Percentiles rank a stretch among this genome's conserved stretches.
Conservation (phyloP, 2,113 vertebrate genomes). For the Mesitornis unicolor region DNA sequence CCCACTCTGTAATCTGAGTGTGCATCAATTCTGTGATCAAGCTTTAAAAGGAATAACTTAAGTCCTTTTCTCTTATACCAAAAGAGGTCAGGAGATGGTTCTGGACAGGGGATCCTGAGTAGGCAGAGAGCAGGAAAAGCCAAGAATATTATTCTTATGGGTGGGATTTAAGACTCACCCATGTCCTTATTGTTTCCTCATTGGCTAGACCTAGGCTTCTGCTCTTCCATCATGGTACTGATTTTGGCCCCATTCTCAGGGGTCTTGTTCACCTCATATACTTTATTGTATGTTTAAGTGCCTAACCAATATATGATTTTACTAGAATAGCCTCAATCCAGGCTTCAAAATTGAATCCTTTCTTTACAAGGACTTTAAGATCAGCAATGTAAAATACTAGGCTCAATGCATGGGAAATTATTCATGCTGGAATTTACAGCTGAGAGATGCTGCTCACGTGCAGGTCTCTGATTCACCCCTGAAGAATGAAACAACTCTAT, state of each 20-base stretch:
- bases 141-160: neutral
- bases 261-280: neutral
- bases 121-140: neutral
- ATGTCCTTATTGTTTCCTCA: neutral
- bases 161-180: neutral
- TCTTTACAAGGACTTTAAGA: neutral
- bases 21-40: rapidly evolving
- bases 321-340: neutral
- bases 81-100: neutral
- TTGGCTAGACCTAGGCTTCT: neutral
- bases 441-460: neutral
- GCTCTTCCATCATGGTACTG: neutral
- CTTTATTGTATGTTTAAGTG: neutral
- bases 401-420: neutral
- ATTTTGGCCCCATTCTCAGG: neutral
- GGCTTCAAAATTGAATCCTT: neutral
- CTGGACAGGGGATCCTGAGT: neutral
- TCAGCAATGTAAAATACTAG: neutral
- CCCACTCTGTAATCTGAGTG: neutral
- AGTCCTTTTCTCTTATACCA: neutral
- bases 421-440: neutral
- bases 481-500: neutral
- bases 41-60: neutral
- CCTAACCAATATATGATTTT: neutral
- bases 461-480: neutral